Percentiles rank a stretch among this genome's conserved stretches.
phyloP scores from a whole-genome alignment of 2,797 vertebrate species.

The Denticeps clupeoides region DNA sequence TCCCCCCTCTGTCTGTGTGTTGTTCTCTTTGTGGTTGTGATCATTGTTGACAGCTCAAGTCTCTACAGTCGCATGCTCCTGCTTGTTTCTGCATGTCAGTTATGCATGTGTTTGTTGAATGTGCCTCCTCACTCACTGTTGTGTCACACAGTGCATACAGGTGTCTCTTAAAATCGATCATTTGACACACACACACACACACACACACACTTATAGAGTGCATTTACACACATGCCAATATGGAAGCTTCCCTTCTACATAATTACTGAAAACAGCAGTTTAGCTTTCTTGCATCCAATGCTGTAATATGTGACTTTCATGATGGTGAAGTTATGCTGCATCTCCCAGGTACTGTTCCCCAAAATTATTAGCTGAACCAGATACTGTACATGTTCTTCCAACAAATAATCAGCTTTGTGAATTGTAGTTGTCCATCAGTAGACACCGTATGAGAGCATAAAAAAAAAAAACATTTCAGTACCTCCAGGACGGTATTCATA shows the following conservation, averaged over 20 bases:
- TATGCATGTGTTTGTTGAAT: conserved; percentile 29
- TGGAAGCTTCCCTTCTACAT: background rate
- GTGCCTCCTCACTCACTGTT: conserved; percentile 20
- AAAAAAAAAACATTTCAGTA: too few relatives aligned
- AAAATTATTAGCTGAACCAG: too few relatives aligned
- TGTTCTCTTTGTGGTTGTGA: conserved; percentile 19
- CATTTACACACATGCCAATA: background rate
- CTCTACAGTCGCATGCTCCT: background rate
- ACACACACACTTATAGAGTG: conserved; percentile 3
- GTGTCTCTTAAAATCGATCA: conserved; percentile 6
- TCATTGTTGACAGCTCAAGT: conserved; percentile 19
- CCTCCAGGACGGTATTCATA: too few relatives aligned
- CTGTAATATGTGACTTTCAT: too few relatives aligned
- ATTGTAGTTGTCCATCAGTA: too few relatives aligned
- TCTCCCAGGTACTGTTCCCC: too few relatives aligned
- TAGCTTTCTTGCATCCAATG: background rate
- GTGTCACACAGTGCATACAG: conserved; percentile 3
- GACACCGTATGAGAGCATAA: too few relatives aligned
- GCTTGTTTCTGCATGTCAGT: conserved; percentile 29
- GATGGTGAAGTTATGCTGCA: too few relatives aligned
- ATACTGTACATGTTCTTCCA: too few relatives aligned
- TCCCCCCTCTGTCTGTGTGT: conserved; percentile 6
- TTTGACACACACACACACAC: conserved; percentile 1
- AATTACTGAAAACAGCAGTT: conserved; percentile 10
- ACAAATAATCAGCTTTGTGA: too few relatives aligned